Evolutionary conservation across 1,140 invertebrate species (phyloP).

Genomic region (Leptonema lineaticorne): DNA sequence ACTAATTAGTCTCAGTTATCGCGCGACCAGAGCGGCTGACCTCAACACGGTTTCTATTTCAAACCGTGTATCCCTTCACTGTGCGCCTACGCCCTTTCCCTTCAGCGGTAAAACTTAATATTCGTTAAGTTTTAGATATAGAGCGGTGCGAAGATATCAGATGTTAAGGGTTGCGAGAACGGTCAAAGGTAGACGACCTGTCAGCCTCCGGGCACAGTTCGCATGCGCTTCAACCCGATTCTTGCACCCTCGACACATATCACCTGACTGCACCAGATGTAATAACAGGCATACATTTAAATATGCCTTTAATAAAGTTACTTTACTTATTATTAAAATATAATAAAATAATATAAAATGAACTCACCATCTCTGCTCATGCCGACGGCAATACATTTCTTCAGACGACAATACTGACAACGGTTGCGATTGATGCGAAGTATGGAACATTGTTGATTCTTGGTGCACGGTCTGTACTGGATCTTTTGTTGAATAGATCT

Average conservation of each 20-base stretch:
- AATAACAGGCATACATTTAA: neutral
- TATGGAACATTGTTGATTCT: constrained; percentile 97
- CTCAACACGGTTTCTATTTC: constrained; percentile 47
- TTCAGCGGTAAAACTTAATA: neutral
- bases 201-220: neutral
- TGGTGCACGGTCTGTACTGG: constrained; percentile 95
- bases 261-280: constrained; percentile 10
- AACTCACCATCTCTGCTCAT: constrained; percentile 93
- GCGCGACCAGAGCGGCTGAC: constrained; percentile 43
- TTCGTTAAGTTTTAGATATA: neutral
- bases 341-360: neutral
- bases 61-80: constrained; percentile 28
- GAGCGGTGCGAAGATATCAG: constrained; percentile 1
- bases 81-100: constrained; percentile 18
- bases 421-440: constrained; percentile 94
- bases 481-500: constrained; percentile 97
- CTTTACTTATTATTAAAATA: too few relatives aligned
- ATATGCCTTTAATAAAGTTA: neutral
- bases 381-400: constrained; percentile 97
- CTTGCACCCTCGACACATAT: constrained; percentile 2
- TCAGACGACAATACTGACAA: constrained; percentile 95
- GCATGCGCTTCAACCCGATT: constrained; percentile 33
- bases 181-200: constrained; percentile 27
- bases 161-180: constrained; percentile 14
- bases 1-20: neutral